These are phyloP conservation scores for Nothoprocta perdicaria DNA, from an alignment of 2,113 vertebrate species.

Conservation along the genomic window DNA sequence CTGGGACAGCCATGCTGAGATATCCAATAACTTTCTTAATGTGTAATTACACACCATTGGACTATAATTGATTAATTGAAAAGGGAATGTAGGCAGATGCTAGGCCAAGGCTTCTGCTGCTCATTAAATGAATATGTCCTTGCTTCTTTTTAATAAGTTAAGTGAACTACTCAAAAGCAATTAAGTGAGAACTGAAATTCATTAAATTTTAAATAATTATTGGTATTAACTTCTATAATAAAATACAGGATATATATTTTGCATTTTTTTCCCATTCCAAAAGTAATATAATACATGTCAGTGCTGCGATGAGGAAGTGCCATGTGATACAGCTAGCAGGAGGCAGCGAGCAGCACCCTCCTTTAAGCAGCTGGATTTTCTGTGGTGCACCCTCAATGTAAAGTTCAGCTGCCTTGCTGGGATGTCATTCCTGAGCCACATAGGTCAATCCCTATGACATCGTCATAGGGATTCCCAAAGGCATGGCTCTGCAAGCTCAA, in stretches of 20 bases:
- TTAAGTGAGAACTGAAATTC: constrained; percentile 81
- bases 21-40: constrained; percentile 85
- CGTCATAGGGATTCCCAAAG: background rate
- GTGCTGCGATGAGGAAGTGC: constrained; percentile 15
- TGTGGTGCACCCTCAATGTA: background rate
- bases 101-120: constrained; percentile 78
- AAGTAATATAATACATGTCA: constrained; percentile 48
- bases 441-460: background rate
- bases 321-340: background rate
- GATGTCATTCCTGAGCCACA: background rate
- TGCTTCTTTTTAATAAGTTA: constrained; percentile 83
- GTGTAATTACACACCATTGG: constrained; percentile 83
- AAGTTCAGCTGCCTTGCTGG: background rate
- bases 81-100: constrained; percentile 83
- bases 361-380: background rate
- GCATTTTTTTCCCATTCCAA: constrained; percentile 33
- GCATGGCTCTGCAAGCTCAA: background rate
- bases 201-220: constrained; percentile 85
- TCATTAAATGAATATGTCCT: constrained; percentile 82
- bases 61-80: constrained; percentile 87
- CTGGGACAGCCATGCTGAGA: constrained; percentile 76
- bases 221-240: constrained; percentile 79
- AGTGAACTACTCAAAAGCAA: constrained; percentile 82
- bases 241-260: constrained; percentile 74
- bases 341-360: background rate